Percentiles rank a stretch among this genome's conserved stretches.
phyloP scores from a whole-genome alignment of 2,888 invertebrate species.

The Yponomeuta cagnagella region DNA sequence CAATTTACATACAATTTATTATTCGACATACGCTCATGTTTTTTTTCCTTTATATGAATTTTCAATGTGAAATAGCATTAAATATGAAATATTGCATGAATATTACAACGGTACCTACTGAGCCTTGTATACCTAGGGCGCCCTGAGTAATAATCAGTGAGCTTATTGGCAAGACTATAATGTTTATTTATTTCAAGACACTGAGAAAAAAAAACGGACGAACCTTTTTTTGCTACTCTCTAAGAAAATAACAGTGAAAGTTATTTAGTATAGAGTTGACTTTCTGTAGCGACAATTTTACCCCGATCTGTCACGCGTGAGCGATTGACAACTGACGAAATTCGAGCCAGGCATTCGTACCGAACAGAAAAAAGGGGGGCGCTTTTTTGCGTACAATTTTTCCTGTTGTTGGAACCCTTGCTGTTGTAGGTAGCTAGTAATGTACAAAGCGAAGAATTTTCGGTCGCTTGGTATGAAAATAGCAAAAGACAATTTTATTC shows the following conservation, averaged over 20 bases:
- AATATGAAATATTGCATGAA: too few species aligned
- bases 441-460: not conserved
- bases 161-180: too few species aligned
- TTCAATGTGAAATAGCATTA: too few species aligned
- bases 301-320: constrained; percentile 43
- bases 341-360: not conserved
- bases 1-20: too few species aligned
- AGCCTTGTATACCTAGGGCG: too few species aligned
- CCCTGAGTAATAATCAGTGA: too few species aligned
- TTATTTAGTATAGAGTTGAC: not conserved
- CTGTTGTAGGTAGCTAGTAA: not conserved
- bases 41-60: too few species aligned
- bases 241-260: not conserved
- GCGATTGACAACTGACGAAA: constrained; percentile 61
- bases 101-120: too few species aligned
- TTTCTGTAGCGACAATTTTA: not conserved
- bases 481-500: not conserved
- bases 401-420: not conserved
- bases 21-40: too few species aligned
- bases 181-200: too few species aligned
- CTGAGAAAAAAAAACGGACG: too few species aligned
- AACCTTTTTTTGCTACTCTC: too few species aligned
- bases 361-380: not conserved
- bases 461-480: not conserved
- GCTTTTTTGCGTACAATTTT: not conserved